phyloP scores from a whole-genome alignment of 2,888 invertebrate species.

The Diogma glabrata region DNA sequence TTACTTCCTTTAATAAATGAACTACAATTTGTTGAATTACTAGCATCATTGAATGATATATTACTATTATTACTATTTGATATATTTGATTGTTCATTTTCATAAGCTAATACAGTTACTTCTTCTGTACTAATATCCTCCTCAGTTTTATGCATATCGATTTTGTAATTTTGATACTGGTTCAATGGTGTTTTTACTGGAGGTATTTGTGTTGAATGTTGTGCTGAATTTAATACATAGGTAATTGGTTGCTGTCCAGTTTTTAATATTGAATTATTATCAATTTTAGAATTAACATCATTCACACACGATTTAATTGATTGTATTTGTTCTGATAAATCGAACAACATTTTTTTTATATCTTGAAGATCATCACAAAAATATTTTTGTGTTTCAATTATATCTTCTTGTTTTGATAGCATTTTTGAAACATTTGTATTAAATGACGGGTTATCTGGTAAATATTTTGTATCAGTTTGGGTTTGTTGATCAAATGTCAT shows the following conservation, averaged over 20 bases:
- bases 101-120: not conserved
- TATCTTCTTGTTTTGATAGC: not conserved
- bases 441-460: not conserved
- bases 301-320: not conserved
- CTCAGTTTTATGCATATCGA: too few relatives aligned
- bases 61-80: not conserved
- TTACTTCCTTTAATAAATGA: too few relatives aligned
- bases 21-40: not conserved
- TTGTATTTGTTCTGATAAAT: conserved; percentile 7
- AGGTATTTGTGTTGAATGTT: too few relatives aligned
- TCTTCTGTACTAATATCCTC: too few relatives aligned
- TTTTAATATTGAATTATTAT: not conserved
- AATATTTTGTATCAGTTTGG: conserved; percentile 15
- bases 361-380: not conserved
- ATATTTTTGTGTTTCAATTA: conserved; percentile 1
- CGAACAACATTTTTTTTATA: not conserved
- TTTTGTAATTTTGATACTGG: too few relatives aligned
- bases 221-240: not conserved
- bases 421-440: not conserved
- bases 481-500: conserved; percentile 20
- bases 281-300: not conserved
- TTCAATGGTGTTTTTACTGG: too few relatives aligned
- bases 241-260: not conserved
- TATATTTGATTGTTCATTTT: conserved; percentile 5
- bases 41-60: not conserved